Conservation (phyloP, 2,888 invertebrate genomes). For the Dilophus febrilis region DNA sequence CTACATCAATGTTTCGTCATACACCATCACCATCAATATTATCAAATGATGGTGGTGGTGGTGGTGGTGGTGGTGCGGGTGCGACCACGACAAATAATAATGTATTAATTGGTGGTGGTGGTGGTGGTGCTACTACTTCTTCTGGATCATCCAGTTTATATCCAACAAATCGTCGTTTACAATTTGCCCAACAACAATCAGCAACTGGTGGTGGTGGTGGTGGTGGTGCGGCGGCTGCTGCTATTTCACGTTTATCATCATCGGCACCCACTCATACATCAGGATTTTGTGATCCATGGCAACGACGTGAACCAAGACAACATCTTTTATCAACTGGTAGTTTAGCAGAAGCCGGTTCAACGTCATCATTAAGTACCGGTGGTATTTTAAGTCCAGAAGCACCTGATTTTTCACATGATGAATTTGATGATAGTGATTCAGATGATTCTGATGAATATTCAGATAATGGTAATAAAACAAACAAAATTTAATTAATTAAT, state of each 20-base stretch:
- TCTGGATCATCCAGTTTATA: too few relatives aligned
- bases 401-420: slow-evolving; percentile 65
- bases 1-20: slow-evolving; percentile 29
- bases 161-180: slow-evolving; percentile 6
- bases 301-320: slow-evolving; percentile 69
- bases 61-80: neutral
- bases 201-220: slow-evolving; percentile 1
- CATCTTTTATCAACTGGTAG: slow-evolving; percentile 65
- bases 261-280: slow-evolving; percentile 69
- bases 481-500: too few relatives aligned
- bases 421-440: slow-evolving; percentile 71
- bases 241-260: slow-evolving; percentile 64
- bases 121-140: slow-evolving; percentile 7
- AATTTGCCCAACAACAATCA: slow-evolving; percentile 13
- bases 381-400: slow-evolving; percentile 71
- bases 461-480: slow-evolving; percentile 53
- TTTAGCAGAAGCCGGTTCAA: slow-evolving; percentile 67
- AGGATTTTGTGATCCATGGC: slow-evolving; percentile 43
- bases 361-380: slow-evolving; percentile 64
- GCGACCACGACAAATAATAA: slow-evolving; percentile 25
- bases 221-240: too few relatives aligned
- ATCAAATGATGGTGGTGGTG: slow-evolving; percentile 15
- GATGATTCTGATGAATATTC: slow-evolving; percentile 78
- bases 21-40: slow-evolving; percentile 29
- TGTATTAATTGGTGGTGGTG: slow-evolving; percentile 16